Conservation (phyloP, 2,797 vertebrate genomes). For the Argentina silus region DNA sequence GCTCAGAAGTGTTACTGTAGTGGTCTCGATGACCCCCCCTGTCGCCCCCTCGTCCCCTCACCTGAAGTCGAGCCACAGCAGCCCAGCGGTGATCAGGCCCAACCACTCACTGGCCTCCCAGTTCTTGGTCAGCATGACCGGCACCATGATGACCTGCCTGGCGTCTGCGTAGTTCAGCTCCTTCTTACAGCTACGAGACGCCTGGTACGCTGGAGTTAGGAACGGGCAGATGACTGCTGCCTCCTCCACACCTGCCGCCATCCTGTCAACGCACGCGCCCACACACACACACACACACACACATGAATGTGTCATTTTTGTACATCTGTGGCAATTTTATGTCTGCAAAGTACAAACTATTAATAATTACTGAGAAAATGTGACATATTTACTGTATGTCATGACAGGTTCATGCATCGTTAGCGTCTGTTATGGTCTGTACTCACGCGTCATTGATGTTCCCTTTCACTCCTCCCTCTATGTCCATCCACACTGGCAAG, state of each 20-base stretch:
- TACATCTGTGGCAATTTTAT: too few species aligned
- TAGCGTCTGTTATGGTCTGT: neutral
- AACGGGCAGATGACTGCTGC: slow-evolving; percentile 64
- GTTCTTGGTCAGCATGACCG: slow-evolving; percentile 59
- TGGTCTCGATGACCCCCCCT: neutral
- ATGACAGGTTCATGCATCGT: neutral
- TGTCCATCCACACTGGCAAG: slow-evolving; percentile 68
- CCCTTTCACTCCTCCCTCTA: slow-evolving; percentile 65
- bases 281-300: neutral
- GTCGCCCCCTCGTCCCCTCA: slow-evolving; percentile 28
- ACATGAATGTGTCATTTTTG: neutral
- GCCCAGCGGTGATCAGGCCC: slow-evolving; percentile 63
- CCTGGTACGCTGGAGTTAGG: slow-evolving; percentile 66
- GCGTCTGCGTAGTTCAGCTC: slow-evolving; percentile 65
- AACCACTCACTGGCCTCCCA: slow-evolving; percentile 73
- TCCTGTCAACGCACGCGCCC: slow-evolving; percentile 40
- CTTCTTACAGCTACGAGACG: slow-evolving; percentile 68
- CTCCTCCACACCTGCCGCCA: slow-evolving; percentile 67
- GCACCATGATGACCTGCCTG: slow-evolving; percentile 54
- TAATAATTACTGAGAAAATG: neutral
- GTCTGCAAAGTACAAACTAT: too few species aligned
- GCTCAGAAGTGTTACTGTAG: too few species aligned
- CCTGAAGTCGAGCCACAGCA: slow-evolving; percentile 71
- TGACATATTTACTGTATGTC: neutral
- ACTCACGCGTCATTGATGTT: slow-evolving; percentile 67